phyloP scores from a whole-genome alignment of 2,113 vertebrate species.

The Fregetta grallaria region DNA sequence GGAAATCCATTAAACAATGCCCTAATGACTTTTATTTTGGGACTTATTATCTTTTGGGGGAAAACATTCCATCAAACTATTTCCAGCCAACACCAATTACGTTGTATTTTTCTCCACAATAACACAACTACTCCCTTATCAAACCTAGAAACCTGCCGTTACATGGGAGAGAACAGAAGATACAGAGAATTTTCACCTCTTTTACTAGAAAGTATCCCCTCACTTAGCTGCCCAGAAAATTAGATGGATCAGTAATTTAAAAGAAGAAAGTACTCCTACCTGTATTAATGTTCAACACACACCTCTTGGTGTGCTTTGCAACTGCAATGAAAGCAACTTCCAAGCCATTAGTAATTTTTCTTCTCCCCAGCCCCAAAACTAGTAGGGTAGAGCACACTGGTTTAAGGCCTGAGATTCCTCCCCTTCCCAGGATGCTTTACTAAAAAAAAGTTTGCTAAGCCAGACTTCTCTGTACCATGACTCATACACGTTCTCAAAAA shows the following conservation, averaged over 20 bases:
- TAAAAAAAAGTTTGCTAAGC: background rate
- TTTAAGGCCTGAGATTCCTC: background rate
- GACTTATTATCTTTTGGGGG: background rate
- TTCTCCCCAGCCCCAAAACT: background rate
- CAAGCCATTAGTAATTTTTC: background rate
- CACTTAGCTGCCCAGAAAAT: background rate
- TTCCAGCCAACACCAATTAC: background rate
- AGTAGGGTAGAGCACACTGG: background rate
- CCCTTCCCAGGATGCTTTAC: background rate
- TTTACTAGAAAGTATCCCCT: background rate
- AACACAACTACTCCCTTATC: background rate
- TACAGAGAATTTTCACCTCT: background rate
- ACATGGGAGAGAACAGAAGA: background rate
- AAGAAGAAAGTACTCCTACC: background rate
- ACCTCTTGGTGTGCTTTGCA: background rate
- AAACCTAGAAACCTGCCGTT: background rate
- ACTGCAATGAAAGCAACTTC: background rate
- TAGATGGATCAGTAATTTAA: background rate
- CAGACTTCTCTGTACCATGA: background rate
- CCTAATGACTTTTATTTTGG: background rate
- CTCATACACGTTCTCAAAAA: background rate
- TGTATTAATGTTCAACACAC: background rate
- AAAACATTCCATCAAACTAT: background rate
- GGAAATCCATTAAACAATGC: background rate
- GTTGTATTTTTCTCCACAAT: background rate